Conservation (phyloP, 1,140 invertebrate genomes). For the Antheraea mylitta region DNA sequence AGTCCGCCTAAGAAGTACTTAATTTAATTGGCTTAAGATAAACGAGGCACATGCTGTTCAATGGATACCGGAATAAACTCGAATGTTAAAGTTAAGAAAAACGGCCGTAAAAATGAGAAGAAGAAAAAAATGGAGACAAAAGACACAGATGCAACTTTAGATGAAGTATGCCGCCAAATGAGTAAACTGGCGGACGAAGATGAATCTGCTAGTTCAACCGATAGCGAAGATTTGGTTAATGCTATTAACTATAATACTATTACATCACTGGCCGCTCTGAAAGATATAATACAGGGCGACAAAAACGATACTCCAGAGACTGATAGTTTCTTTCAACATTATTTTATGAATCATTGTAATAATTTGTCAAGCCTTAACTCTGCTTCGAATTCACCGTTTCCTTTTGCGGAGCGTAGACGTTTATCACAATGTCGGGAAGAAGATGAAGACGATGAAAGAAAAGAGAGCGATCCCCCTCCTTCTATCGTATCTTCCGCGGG, state of each 20-base stretch:
- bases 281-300: conserved; percentile 83
- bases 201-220: conserved; percentile 79
- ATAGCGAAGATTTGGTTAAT: conserved; percentile 81
- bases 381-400: conserved; percentile 77
- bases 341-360: conserved; percentile 86
- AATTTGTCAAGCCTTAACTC: conserved; percentile 79
- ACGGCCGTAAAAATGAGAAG: conserved; percentile 59
- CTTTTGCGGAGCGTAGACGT: conserved; percentile 83
- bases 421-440: conserved; percentile 90
- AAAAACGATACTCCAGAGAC: conserved; percentile 81
- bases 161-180: conserved; percentile 41
- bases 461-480: conserved; percentile 40
- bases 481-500: conserved; percentile 26
- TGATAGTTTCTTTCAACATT: conserved; percentile 85
- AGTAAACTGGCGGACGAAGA: conserved; percentile 40
- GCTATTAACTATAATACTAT: conserved; percentile 85
- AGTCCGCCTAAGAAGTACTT: conserved; percentile 23
- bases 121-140: conserved; percentile 54
- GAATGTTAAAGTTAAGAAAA: conserved; percentile 48
- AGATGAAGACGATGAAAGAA: conserved; percentile 86
- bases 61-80: conserved; percentile 58
- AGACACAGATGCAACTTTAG: conserved; percentile 30
- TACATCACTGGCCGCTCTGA: conserved; percentile 82
- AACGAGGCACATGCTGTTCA: conserved; percentile 46
- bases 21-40: conserved; percentile 25